Base-by-base conservation (phyloP, 2,113 vertebrate species). In the Setophaga petechia region DNA sequence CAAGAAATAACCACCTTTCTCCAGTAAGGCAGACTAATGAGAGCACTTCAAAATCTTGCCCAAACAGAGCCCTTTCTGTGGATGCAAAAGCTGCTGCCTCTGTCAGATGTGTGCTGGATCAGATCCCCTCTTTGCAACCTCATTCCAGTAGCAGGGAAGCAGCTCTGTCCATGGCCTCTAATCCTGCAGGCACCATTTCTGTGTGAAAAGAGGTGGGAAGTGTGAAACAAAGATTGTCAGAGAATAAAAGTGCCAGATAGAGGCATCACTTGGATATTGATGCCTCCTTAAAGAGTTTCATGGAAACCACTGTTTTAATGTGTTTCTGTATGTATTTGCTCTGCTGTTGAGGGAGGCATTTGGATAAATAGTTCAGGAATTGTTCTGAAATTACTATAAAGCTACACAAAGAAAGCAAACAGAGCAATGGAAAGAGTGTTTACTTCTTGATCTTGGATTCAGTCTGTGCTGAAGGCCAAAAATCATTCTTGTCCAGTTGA, bases 41-140 rank as follows among this genome's bases (percentile, higher is more conserved):
- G 93, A 73, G n/a, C 37, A 67, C 84, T 95, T 94, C 74, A 95
- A 68, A 93, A 87, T 59, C 87, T 76, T 76, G 58, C 51, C 76
- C 35, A 67, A 71, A 54, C 30, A 15, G 14, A 66, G 47, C n/a
- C 58, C 63, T 73, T 80, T 77, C 16, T 80, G 51, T 51, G 69
- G 77, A 49, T 82, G 77, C 49, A 65, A 43, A 92, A 89, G 54
- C 25, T 92, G 52, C 72, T 87, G 80, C 54, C 57, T 87, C 61
- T 46, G 58, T 49, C 7, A 15, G 39, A 54, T 4, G 3, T 16
- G 57, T 2, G 9, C 58, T 0, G 3, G 89, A 65, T 92, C 82
- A 87, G 81, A 61, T 54, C 8, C 57, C 43, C 67, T 14, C 51
- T 43, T 75, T 87, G 77, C 20, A 17, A 21, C 58, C 84, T 86